A percentile compares a stretch with the other conserved stretches of the same genome.
Conservation (phyloP, 37 sponge, comb jelly and placozoan species). For the Mnemiopsis leidyi region DNA sequence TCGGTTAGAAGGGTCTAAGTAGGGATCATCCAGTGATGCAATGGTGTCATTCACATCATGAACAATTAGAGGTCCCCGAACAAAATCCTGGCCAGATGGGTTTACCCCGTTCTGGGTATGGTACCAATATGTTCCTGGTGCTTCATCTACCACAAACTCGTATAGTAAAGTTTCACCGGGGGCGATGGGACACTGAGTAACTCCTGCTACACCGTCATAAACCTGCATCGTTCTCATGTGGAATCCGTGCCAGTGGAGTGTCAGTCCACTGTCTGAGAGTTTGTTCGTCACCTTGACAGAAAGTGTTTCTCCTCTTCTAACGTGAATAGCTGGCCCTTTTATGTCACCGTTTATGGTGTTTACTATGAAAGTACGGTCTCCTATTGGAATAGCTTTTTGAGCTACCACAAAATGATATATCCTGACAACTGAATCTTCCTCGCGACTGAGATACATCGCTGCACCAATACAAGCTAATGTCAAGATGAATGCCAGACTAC, state of each 20-base stretch:
- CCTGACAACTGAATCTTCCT: background rate
- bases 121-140: slow-evolving; percentile 84
- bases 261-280: background rate
- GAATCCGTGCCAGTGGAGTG: slow-evolving; percentile 28
- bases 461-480: background rate
- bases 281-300: background rate
- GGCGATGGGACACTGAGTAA: slow-evolving; percentile 81
- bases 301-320: background rate
- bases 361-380: slow-evolving; percentile 23
- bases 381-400: slow-evolving; percentile 76
- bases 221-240: background rate
- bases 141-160: slow-evolving; percentile 67
- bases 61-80: slow-evolving; percentile 57
- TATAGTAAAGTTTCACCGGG: slow-evolving; percentile 71
- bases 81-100: slow-evolving; percentile 72
- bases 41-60: background rate
- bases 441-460: background rate
- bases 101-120: slow-evolving; percentile 76
- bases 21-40: background rate
- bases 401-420: slow-evolving; percentile 81
- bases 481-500: background rate
- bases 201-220: slow-evolving; percentile 66
- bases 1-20: background rate
- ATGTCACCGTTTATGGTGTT: background rate
- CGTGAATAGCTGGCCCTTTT: background rate